Conservation (phyloP, 2,113 vertebrate species). For the Macrotus californicus region DNA sequence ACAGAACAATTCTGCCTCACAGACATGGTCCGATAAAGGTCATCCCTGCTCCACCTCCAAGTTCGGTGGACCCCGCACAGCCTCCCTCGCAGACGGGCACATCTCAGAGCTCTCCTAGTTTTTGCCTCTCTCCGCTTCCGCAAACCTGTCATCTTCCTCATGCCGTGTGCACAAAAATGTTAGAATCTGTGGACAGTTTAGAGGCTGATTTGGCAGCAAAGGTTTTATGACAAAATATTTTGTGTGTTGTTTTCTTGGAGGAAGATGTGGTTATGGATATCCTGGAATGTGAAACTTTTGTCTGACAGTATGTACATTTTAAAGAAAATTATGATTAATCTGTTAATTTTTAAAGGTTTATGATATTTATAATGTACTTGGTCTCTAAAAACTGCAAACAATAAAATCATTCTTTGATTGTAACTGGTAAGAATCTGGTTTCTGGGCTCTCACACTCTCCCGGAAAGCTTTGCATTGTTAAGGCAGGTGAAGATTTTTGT, state of each 20-base stretch:
- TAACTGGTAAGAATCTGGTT: not conserved
- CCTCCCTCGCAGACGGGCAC: not conserved
- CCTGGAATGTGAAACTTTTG: conserved; percentile 74
- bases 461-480: not conserved
- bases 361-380: conserved; percentile 77
- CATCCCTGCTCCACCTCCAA: not conserved
- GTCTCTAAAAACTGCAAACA: conserved; percentile 70
- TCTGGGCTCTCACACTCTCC: not conserved
- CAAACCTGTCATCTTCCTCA: not conserved
- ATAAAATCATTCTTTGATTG: conserved; percentile 71
- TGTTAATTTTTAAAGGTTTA: conserved; percentile 71
- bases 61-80: not conserved
- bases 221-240: conserved; percentile 3
- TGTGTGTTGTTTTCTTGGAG: not conserved
- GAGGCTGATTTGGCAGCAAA: conserved; percentile 44
- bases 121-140: not conserved
- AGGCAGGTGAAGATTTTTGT: not conserved
- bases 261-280: conserved; percentile 30
- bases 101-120: not conserved
- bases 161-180: conserved; percentile 25
- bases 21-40: not conserved
- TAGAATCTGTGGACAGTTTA: conserved; percentile 22
- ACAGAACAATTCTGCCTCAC: not conserved
- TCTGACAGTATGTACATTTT: conserved; percentile 64
- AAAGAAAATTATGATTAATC: conserved; percentile 59